Evolutionary conservation across 2,888 invertebrate genomes (phyloP).

Genomic region (Platypus cylindrus): DNA sequence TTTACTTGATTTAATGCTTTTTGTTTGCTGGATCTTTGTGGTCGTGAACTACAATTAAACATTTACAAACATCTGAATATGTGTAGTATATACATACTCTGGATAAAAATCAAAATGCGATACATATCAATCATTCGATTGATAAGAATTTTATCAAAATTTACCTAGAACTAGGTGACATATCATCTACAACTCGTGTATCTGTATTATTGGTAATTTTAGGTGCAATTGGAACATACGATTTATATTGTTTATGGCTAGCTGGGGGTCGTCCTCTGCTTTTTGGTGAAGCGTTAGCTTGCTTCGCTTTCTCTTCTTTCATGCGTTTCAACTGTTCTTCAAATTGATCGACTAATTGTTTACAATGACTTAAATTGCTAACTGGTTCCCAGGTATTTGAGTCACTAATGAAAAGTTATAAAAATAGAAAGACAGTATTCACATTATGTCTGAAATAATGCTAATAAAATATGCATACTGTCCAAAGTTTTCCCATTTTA

Average conservation of each 20-base stretch:
- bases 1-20: conserved; percentile 74
- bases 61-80: too few relatives aligned
- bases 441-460: not conserved
- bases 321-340: conserved; percentile 66
- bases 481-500: conserved; percentile 75
- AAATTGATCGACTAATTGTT: conserved; percentile 64
- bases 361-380: conserved; percentile 62
- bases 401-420: conserved; percentile 39
- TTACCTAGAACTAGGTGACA: conserved; percentile 8
- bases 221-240: conserved; percentile 12
- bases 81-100: too few relatives aligned
- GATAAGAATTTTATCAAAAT: too few relatives aligned
- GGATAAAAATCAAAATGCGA: too few relatives aligned
- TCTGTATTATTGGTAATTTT: conserved; percentile 3
- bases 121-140: too few relatives aligned
- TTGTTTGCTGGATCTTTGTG: conserved; percentile 65
- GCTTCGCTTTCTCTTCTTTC: conserved; percentile 36
- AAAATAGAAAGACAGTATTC: conserved; percentile 4
- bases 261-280: conserved; percentile 17
- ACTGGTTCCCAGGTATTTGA: conserved; percentile 79
- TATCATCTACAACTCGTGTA: too few relatives aligned
- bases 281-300: conserved; percentile 38
- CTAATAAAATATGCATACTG: conserved; percentile 41
- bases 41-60: conserved; percentile 31
- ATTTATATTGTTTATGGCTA: conserved; percentile 4